Evolutionary conservation across 2,113 vertebrate species (phyloP).

Genomic region (Callospermophilus lateralis): DNA sequence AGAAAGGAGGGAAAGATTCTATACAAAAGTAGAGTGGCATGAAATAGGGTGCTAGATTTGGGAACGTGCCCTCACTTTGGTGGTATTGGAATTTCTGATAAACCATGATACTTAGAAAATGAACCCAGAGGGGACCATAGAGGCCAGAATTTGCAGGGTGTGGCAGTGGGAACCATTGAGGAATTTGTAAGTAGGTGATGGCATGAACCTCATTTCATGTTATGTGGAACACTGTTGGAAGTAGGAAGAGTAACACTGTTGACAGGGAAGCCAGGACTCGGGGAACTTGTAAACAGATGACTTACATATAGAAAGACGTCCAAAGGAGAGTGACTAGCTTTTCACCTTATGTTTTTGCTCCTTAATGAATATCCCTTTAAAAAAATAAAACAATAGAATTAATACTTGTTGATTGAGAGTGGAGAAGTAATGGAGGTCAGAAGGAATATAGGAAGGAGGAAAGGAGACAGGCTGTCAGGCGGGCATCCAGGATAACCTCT

Average conservation of each 20-base stretch:
- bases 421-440: not conserved
- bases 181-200: not conserved
- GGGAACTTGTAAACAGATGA: not conserved
- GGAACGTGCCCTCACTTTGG: not conserved
- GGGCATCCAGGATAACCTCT: not conserved
- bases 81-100: conserved; percentile 21
- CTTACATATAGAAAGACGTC: not conserved
- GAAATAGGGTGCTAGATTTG: conserved; percentile 9
- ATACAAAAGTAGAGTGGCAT: not conserved
- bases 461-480: not conserved
- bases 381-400: not conserved
- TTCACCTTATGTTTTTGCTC: not conserved
- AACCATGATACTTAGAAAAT: not conserved
- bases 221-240: not conserved
- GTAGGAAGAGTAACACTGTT: not conserved
- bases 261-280: not conserved
- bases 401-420: not conserved
- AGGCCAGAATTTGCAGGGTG: not conserved
- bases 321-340: not conserved
- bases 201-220: not conserved
- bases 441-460: not conserved
- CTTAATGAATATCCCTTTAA: not conserved
- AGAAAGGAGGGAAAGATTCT: conserved; percentile 7
- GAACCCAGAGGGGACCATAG: not conserved
- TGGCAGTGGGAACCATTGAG: not conserved